These are phyloP conservation scores for Exephanes ischioxanthus DNA, from an alignment of 2,888 invertebrate species.

Conservation along the genomic window DNA sequence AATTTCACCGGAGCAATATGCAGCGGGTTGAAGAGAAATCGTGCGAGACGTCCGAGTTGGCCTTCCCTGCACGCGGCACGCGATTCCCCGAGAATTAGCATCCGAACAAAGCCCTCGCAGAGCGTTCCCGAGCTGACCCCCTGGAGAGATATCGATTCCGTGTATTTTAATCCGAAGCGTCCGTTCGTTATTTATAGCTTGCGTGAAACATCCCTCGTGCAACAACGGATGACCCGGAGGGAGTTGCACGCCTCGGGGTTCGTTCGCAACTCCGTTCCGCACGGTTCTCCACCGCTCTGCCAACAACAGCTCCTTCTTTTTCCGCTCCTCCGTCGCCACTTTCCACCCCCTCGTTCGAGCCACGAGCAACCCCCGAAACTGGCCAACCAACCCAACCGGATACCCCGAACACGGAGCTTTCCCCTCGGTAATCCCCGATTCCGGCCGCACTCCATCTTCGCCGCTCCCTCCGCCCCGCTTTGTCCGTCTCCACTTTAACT, in stretches of 20 bases:
- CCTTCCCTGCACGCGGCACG: constrained; percentile 21
- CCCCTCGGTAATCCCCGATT: background rate
- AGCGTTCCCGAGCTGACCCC: constrained; percentile 19
- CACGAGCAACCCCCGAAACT: background rate
- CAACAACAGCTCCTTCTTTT: background rate
- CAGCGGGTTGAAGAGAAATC: background rate
- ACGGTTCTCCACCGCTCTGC: background rate
- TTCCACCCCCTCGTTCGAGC: background rate
- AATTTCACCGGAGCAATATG: too few relatives aligned
- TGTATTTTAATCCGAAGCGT: constrained; percentile 54
- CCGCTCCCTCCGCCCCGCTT: background rate
- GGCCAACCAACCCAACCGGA: background rate
- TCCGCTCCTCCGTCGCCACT: background rate
- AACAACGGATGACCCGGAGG: background rate
- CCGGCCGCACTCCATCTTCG: background rate
- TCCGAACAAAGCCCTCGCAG: constrained; percentile 5
- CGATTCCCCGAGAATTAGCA: constrained; percentile 53
- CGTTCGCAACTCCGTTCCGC: background rate
- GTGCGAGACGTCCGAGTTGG: background rate
- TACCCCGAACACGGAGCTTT: background rate
- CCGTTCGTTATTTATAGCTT: constrained; percentile 52
- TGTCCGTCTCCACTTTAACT: constrained; percentile 1
- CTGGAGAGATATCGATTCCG: constrained; percentile 57
- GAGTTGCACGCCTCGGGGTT: constrained; percentile 3
- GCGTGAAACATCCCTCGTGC: constrained; percentile 13